These are phyloP conservation scores for Malacosoma neustria DNA, from an alignment of 2,888 invertebrate species.

Conservation along the genomic window DNA sequence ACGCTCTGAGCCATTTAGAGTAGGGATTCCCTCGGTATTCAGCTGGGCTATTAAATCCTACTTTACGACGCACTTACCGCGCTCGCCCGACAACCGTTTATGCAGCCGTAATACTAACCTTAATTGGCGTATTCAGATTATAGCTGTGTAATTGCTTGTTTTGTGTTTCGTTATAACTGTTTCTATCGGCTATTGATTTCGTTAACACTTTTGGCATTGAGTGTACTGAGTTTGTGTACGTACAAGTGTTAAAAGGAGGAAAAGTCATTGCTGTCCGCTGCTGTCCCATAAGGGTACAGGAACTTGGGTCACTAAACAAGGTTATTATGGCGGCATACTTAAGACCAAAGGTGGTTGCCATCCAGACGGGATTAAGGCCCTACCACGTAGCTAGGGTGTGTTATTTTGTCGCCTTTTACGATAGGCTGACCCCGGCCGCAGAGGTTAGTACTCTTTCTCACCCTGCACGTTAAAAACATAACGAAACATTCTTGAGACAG, in stretches of 20 bases:
- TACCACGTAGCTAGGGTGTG: too few relatives aligned
- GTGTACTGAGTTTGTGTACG: not conserved
- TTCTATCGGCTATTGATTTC: conserved; percentile 29
- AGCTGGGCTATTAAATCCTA: conserved; percentile 52
- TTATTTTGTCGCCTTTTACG: too few relatives aligned
- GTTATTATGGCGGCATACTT: too few relatives aligned
- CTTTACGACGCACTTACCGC: conserved; percentile 56
- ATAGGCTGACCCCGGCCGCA: too few relatives aligned
- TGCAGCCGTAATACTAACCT: conserved; percentile 54
- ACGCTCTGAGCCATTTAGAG: conserved; percentile 18
- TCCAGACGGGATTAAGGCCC: too few relatives aligned
- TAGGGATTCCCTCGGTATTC: conserved; percentile 46
- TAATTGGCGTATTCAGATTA: conserved; percentile 69
- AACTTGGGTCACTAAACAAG: too few relatives aligned
- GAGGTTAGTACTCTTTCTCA: too few relatives aligned
- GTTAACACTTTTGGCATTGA: conserved; percentile 6
- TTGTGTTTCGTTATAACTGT: conserved; percentile 35
- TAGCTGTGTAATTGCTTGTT: conserved; percentile 44
- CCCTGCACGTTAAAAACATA: too few relatives aligned
- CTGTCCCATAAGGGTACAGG: too few relatives aligned
- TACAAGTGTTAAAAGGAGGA: not conserved
- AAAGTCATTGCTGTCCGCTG: too few relatives aligned
- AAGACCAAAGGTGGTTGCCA: too few relatives aligned
- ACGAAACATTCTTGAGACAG: too few relatives aligned
- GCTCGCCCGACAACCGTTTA: conserved; percentile 39